Conservation (phyloP, 2,797 vertebrate genomes). For the Xyrichtys novacula region DNA sequence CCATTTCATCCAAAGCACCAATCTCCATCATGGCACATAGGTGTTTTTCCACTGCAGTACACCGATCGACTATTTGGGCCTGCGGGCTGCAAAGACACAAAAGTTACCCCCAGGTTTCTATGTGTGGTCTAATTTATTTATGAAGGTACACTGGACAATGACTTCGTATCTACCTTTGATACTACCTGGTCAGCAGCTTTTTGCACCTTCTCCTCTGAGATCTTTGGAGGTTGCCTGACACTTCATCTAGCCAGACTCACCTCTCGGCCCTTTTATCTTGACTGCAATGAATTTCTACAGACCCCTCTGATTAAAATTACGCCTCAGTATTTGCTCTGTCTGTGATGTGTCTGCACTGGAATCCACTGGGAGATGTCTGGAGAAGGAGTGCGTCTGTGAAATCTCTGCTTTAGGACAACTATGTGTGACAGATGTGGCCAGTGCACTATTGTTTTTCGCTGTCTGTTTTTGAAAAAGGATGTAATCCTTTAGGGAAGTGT, state of each 20-base stretch:
- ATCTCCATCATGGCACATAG: no score
- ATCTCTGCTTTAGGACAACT: constrained; percentile 28
- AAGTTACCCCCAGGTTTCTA: no score
- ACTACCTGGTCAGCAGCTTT: background rate
- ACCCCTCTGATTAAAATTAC: constrained; percentile 17
- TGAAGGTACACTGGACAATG: no score
- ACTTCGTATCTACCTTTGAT: no score
- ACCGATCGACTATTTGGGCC: no score
- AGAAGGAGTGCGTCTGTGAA: constrained; percentile 10
- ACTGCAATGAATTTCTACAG: constrained; percentile 35
- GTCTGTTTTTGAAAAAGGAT: constrained; percentile 23
- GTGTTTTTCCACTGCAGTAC: no score
- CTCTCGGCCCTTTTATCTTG: background rate
- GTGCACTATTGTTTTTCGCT: constrained; percentile 16
- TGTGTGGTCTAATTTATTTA: no score
- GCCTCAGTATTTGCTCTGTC: constrained; percentile 33
- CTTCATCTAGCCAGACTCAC: background rate
- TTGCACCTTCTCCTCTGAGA: background rate
- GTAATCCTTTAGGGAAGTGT: constrained; percentile 6
- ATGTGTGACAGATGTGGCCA: constrained; percentile 37
- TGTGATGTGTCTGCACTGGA: constrained; percentile 19
- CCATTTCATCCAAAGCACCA: no score
- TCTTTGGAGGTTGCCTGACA: background rate
- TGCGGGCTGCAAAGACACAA: no score
- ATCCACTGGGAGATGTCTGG: constrained; percentile 35